These are phyloP conservation scores for Zoanthus gigantus DNA, from an alignment of 92 coral and sea anemone genomes.

Conservation along the genomic window DNA sequence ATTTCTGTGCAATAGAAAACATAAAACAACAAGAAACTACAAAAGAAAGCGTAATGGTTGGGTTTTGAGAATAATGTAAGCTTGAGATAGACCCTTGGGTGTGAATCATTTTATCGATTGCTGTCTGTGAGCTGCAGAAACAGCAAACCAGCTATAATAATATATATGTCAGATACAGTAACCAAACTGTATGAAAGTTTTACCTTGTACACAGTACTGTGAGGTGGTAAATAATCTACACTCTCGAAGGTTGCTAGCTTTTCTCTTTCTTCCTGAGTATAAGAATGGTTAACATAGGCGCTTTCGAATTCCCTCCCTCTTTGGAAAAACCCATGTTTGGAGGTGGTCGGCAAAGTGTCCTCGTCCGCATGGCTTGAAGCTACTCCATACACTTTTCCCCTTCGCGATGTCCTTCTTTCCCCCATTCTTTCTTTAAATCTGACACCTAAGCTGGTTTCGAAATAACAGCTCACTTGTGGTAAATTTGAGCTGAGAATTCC, in stretches of 20 bases:
- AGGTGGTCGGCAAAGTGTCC: slow-evolving; percentile 81
- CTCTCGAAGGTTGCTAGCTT: slow-evolving; percentile 95
- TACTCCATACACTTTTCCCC: slow-evolving; percentile 86
- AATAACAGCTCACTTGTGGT: neutral
- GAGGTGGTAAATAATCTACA: slow-evolving; percentile 96
- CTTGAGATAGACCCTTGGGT: no score
- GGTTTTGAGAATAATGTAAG: no score
- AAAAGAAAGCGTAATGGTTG: neutral
- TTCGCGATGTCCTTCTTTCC: slow-evolving; percentile 35
- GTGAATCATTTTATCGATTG: no score
- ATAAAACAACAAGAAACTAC: neutral
- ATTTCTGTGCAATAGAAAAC: neutral
- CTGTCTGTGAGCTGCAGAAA: no score
- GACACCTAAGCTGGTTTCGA: neutral
- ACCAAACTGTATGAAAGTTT: neutral
- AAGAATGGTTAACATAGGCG: slow-evolving; percentile 93
- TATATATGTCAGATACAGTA: neutral
- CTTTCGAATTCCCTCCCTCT: slow-evolving; percentile 98
- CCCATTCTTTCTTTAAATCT: slow-evolving; percentile 1
- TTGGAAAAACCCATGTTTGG: slow-evolving; percentile 90
- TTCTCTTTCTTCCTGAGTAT: slow-evolving; percentile 93
- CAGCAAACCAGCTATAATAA: no score
- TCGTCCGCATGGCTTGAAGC: slow-evolving; percentile 93
- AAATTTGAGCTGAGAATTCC: neutral
- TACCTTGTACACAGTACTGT: slow-evolving; percentile 97